Percentiles rank a stretch among this genome's conserved stretches.
phyloP scores from a whole-genome alignment of 2,888 invertebrate species.

The Leucophenga maculata region DNA sequence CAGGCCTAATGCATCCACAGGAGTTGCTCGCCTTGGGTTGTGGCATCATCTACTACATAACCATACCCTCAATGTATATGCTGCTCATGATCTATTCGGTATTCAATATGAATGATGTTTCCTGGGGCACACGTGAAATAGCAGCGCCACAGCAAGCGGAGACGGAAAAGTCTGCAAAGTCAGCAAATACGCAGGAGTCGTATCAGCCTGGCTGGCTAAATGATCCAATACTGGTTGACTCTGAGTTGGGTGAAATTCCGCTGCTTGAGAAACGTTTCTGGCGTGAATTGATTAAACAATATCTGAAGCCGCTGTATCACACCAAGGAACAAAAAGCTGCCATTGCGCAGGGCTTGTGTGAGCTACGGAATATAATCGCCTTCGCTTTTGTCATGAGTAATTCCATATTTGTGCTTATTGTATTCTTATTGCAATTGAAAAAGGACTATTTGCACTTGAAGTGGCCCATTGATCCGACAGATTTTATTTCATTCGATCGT shows the following conservation, averaged over 20 bases:
- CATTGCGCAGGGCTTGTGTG: constrained; percentile 67
- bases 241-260: constrained; percentile 78
- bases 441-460: constrained; percentile 79
- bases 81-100: constrained; percentile 91
- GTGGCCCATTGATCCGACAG: constrained; percentile 79
- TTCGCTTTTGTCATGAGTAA: constrained; percentile 84
- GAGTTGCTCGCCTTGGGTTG: constrained; percentile 84
- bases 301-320: constrained; percentile 82
- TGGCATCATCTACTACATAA: constrained; percentile 87
- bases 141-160: constrained; percentile 62
- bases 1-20: constrained; percentile 83
- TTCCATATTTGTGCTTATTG: constrained; percentile 82
- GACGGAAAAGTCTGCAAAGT: not conserved
- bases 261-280: constrained; percentile 83
- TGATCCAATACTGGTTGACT: constrained; percentile 78
- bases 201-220: constrained; percentile 78
- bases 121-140: constrained; percentile 94
- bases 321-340: constrained; percentile 76
- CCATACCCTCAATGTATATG: constrained; percentile 96
- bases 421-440: constrained; percentile 82
- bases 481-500: constrained; percentile 73
- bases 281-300: constrained; percentile 82
- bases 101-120: constrained; percentile 93
- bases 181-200: constrained; percentile 27
- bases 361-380: constrained; percentile 78